Conservation (phyloP, 2,888 invertebrate species). For the Plemyria rubiginata region DNA sequence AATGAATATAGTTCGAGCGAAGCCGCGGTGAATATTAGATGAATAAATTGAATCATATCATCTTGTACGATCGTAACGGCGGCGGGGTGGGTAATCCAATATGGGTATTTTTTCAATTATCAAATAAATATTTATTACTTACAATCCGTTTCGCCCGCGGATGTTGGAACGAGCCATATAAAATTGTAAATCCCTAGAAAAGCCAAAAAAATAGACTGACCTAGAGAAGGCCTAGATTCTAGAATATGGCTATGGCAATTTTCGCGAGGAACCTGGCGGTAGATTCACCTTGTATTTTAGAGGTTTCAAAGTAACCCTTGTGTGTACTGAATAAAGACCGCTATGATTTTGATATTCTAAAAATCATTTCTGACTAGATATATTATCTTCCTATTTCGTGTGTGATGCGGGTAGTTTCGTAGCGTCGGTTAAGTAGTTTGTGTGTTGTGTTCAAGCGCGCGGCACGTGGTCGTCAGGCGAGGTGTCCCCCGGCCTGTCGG, state of each 20-base stretch:
- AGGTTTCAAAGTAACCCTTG: too few species aligned
- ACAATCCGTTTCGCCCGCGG: not conserved
- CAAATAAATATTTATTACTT: constrained; percentile 24
- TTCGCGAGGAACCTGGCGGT: too few species aligned
- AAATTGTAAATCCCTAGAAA: not conserved
- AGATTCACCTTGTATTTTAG: too few species aligned
- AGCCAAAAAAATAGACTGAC: too few species aligned
- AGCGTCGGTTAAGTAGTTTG: too few species aligned
- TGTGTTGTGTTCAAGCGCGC: constrained; percentile 53
- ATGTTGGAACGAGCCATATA: not conserved
- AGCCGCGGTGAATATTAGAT: not conserved
- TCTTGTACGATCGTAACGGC: not conserved
- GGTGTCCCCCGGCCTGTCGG: constrained; percentile 93
- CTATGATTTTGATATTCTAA: too few species aligned
- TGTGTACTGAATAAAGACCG: too few species aligned
- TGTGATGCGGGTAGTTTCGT: too few species aligned
- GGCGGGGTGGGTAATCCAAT: constrained; percentile 1
- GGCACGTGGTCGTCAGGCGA: constrained; percentile 82
- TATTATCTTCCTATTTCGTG: too few species aligned
- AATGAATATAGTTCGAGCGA: not conserved
- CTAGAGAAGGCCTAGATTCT: too few species aligned
- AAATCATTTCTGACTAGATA: too few species aligned
- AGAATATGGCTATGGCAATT: too few species aligned
- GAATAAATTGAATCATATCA: not conserved
- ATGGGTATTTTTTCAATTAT: constrained; percentile 23